phyloP scores from a whole-genome alignment of 2,113 vertebrate genomes.

The Pelusios castaneus region DNA sequence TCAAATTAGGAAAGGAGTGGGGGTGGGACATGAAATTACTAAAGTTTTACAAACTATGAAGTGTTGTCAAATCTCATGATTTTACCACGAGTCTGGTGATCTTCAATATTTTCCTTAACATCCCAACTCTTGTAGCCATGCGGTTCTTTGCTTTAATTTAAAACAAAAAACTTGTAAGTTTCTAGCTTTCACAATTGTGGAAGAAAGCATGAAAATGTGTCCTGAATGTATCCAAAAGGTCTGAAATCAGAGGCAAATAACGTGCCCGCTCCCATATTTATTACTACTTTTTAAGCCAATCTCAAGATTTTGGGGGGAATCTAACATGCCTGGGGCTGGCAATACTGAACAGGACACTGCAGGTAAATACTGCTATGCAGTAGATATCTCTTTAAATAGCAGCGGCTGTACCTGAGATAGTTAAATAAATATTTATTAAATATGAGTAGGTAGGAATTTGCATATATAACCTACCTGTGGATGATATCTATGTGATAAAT shows the following conservation, averaged over 20 bases:
- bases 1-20: not conserved
- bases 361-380: not conserved
- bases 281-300: not conserved
- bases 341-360: not conserved
- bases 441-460: not conserved
- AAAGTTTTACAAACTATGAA: slow-evolving; percentile 11
- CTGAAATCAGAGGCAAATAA: not conserved
- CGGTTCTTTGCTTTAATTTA: not conserved
- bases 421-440: not conserved
- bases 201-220: not conserved
- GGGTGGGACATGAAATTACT: not conserved
- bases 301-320: not conserved
- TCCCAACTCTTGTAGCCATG: not conserved
- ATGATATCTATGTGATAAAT: not conserved
- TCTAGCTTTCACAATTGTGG: rapidly evolving
- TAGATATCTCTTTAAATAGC: not conserved
- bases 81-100: slow-evolving; percentile 2
- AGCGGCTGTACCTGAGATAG: not conserved
- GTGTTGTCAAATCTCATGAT: not conserved
- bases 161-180: not conserved
- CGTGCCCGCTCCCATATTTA: rapidly evolving
- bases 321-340: not conserved
- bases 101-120: slow-evolving; percentile 3
- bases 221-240: not conserved
- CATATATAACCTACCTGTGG: not conserved